Base-by-base conservation (phyloP, 2,113 vertebrate species). In the Paratilapia polleni region DNA sequence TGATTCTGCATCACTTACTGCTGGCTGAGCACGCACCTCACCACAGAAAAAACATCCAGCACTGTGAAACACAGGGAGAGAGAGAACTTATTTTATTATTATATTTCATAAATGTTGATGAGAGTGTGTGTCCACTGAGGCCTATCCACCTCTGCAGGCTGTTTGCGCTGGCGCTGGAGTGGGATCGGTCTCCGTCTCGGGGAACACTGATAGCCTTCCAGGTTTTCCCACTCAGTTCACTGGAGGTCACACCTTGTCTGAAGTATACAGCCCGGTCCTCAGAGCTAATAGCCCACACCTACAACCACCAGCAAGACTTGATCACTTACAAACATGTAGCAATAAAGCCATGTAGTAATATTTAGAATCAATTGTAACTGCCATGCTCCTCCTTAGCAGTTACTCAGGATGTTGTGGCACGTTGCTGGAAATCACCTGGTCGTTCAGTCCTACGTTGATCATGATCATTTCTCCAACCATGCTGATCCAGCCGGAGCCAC, bases 401-500 rank as follows among this genome's bases (percentile, higher is more conserved):
- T 73, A 15, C 1, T n/a, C 13, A 73, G 68, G 68, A 73, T 43
- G 24, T 64, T 62, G 75, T 13, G 22, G 6, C 31, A 52, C 11
- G 6, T 1, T 38, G 41, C 13, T 24, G 5, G 1, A 64, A 66
- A 11, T 87, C 74, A 98, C 98, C 97, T 99, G 98, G 86, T 99
- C 98, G 4, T 97, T 98, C 59, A 98, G 96, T 78, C 98, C 98
- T 20, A 99, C 97, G 3, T 96, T 96, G 87, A 99, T 94, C 97
- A 97, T 99, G 76, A 96, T 92, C 98, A 99, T 98, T 84, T 99
- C 98, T 74, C 98, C 97, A 26, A 99, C 96, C 98, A 99, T 99
- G 94, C 96, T 96, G 60, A 99, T 97, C 98, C 98, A 99, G 86
- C 98, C 97, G 11, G 98, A 98, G 73, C 98, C 98, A 80, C 97